Conservation (phyloP, 2,888 invertebrate genomes). For the Ormyrus nitidulus region DNA sequence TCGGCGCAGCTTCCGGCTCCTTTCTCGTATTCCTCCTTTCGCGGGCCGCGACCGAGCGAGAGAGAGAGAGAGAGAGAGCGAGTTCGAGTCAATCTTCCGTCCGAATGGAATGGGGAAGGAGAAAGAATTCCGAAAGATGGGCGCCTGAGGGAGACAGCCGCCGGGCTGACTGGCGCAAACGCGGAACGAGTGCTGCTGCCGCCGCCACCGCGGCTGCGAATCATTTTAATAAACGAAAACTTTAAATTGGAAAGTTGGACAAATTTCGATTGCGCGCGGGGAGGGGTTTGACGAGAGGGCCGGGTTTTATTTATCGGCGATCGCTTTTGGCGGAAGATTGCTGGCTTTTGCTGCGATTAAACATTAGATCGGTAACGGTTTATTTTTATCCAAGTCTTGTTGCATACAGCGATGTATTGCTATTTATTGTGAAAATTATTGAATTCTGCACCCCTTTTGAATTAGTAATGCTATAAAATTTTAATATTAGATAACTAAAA, state of each 20-base stretch:
- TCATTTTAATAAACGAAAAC: constrained; percentile 56
- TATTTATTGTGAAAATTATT: no score
- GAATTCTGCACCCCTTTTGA: no score
- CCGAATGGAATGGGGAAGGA: constrained; percentile 44
- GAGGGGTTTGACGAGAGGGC: no score
- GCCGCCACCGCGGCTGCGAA: constrained; percentile 4
- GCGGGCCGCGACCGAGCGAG: neutral
- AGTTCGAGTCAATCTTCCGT: constrained; percentile 51
- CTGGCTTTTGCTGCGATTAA: no score
- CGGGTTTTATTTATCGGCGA: no score
- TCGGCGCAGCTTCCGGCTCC: neutral
- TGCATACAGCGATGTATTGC: no score
- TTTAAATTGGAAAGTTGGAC: constrained; percentile 51
- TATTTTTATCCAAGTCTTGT: no score
- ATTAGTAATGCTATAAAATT: no score
- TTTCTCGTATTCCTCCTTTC: neutral
- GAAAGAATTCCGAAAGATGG: constrained; percentile 43
- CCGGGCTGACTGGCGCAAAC: neutral
- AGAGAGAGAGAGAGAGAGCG: neutral
- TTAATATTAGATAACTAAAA: no score
- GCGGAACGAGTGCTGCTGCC: neutral
- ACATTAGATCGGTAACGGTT: no score
- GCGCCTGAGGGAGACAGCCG: constrained; percentile 10
- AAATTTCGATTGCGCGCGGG: no score
- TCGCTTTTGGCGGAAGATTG: no score